A percentile compares a stretch with the other conserved stretches of the same genome.
Conservation (phyloP, 2,888 invertebrate genomes). For the Pristionchus exspectatus region DNA sequence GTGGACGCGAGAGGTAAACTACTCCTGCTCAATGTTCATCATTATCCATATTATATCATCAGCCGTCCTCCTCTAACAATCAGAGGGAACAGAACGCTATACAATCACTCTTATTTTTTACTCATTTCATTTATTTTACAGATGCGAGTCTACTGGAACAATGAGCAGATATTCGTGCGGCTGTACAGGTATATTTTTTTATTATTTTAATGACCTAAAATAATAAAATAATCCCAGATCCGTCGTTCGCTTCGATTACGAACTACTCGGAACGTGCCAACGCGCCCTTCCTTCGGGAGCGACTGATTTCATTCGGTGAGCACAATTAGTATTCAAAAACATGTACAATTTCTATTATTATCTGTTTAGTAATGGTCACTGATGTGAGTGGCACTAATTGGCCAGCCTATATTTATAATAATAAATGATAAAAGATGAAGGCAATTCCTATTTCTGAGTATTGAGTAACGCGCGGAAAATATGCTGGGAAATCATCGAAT, state of each 20-base stretch:
- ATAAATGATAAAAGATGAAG: background rate
- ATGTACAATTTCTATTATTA: no score
- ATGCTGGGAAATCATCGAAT: no score
- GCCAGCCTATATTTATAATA: background rate
- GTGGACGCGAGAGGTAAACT: slow-evolving; percentile 32
- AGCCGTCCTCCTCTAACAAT: no score
- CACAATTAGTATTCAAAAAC: no score
- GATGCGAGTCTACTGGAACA: slow-evolving; percentile 67
- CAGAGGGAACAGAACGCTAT: no score
- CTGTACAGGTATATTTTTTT: background rate
- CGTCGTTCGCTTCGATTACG: slow-evolving; percentile 52
- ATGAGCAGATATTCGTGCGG: slow-evolving; percentile 67
- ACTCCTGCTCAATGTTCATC: no score
- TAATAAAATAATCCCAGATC: slow-evolving; percentile 12
- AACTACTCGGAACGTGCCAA: slow-evolving; percentile 37
- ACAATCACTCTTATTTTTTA: background rate
- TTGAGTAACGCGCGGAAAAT: background rate
- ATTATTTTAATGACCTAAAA: background rate
- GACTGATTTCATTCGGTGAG: background rate
- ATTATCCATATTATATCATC: no score
- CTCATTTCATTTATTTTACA: background rate
- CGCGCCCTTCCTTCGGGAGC: background rate
- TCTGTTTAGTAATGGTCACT: no score
- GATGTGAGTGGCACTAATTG: no score
- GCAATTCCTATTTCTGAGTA: no score